Conservation (phyloP, 1,140 invertebrate genomes). For the Eurosta solidaginis region DNA sequence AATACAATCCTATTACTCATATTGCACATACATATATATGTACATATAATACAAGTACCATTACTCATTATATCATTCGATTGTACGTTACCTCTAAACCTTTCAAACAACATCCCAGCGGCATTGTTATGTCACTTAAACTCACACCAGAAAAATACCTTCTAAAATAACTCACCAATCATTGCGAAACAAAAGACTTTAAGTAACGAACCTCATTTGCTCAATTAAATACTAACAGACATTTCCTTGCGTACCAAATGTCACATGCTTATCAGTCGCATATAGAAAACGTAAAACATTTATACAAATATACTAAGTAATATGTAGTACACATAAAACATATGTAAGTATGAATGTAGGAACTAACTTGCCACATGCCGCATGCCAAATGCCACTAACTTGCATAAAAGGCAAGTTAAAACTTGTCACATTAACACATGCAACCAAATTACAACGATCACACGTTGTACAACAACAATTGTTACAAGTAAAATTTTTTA, state of each 20-base stretch:
- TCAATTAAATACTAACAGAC: not conserved
- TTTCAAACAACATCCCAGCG: too few species aligned
- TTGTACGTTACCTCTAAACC: too few species aligned
- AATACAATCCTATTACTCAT: too few species aligned
- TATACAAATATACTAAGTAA: not conserved
- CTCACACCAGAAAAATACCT: not conserved
- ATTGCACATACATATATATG: too few species aligned
- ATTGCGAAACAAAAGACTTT: conserved; percentile 17
- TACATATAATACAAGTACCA: too few species aligned
- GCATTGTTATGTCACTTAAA: not conserved
- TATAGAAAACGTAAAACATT: not conserved
- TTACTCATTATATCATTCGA: too few species aligned
- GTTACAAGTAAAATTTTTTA: not conserved
- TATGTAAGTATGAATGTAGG: not conserved
- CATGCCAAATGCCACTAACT: not conserved
- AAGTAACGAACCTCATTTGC: conserved; percentile 24
- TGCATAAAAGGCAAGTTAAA: conserved; percentile 26
- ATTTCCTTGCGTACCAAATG: conserved; percentile 7
- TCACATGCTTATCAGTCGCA: conserved; percentile 12
- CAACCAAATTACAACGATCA: conserved; percentile 19
- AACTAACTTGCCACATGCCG: not conserved
- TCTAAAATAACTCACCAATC: not conserved
- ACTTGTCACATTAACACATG: conserved; percentile 28
- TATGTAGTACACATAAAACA: not conserved
- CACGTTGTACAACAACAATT: conserved; percentile 14